A percentile compares a stretch with the other conserved stretches of the same genome.
Conservation (phyloP, 2,113 vertebrate genomes). For the Thymallus thymallus region DNA sequence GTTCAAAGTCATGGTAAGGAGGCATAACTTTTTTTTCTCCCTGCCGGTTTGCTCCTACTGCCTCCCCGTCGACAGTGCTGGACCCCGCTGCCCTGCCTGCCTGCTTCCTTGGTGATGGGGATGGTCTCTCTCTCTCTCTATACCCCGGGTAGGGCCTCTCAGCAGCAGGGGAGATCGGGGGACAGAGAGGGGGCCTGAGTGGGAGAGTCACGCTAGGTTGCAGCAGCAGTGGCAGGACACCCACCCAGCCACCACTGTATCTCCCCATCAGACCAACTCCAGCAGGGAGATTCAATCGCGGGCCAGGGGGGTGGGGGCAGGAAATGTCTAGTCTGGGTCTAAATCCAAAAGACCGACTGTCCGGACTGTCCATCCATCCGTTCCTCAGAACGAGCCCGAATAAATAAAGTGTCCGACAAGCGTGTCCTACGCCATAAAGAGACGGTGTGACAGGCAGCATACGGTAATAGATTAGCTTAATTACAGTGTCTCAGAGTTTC, state of each 20-base stretch:
- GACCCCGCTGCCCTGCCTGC: background rate
- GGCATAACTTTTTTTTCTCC: conserved; percentile 72
- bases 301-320: conserved; percentile 22
- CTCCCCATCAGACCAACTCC: background rate
- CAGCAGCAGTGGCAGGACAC: background rate
- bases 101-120: background rate
- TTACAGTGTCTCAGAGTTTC: conserved; percentile 90
- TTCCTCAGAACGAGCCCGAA: conserved; percentile 24
- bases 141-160: background rate
- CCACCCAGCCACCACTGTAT: background rate
- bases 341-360: conserved; percentile 16
- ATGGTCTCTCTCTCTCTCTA: background rate
- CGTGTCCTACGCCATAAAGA: conserved; percentile 34
- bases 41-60: background rate
- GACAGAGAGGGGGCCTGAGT: background rate
- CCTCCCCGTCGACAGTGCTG: background rate
- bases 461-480: conserved; percentile 98
- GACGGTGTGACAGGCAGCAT: conserved; percentile 84
- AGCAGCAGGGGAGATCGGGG: background rate
- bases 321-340: conserved; percentile 15
- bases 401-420: conserved; percentile 55
- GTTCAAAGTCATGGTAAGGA: conserved; percentile 93
- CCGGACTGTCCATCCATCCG: background rate
- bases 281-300: background rate
- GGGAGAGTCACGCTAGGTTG: background rate